phyloP scores from a whole-genome alignment of 2,888 invertebrate species.

The Mythimna loreyi region DNA sequence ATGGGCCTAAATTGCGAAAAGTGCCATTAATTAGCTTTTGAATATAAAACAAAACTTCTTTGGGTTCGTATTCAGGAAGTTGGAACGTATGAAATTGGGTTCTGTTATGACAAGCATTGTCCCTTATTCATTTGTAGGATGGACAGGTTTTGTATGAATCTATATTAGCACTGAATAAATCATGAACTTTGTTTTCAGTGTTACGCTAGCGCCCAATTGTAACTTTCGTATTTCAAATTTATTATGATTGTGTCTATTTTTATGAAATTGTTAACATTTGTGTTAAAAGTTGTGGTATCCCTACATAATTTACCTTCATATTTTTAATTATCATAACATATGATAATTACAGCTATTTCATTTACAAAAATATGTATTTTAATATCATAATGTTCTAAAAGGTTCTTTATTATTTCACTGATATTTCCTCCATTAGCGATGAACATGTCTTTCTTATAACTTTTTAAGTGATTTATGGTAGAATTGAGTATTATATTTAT shows the following conservation, averaged over 20 bases:
- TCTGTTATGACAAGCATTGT: slow-evolving; percentile 30
- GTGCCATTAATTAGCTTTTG: slow-evolving; percentile 71
- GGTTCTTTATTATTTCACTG: neutral
- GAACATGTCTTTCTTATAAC: neutral
- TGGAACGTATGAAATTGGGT: slow-evolving; percentile 27
- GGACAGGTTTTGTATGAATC: slow-evolving; percentile 19
- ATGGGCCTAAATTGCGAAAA: slow-evolving; percentile 68
- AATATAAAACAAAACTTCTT: slow-evolving; percentile 70
- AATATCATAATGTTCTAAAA: neutral
- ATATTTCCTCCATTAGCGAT: neutral
- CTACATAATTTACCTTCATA: neutral
- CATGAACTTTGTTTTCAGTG: slow-evolving; percentile 21
- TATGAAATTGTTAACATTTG: neutral
- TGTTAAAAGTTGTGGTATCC: neutral
- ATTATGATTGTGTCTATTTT: slow-evolving; percentile 8
- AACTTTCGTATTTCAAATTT: slow-evolving; percentile 19
- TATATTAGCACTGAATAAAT: slow-evolving; percentile 31
- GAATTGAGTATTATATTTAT: neutral
- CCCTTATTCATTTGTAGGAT: slow-evolving; percentile 8
- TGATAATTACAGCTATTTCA: too few species aligned
- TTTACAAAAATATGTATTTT: neutral
- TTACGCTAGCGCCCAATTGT: neutral
- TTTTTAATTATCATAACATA: neutral
- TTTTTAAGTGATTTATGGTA: too few species aligned
- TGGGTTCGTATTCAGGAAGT: slow-evolving; percentile 48